Percentiles rank a stretch among this genome's conserved stretches.
These are phyloP conservation scores for Rhea pennata DNA, from an alignment of 2,113 vertebrate genomes.

Conservation along the genomic window DNA sequence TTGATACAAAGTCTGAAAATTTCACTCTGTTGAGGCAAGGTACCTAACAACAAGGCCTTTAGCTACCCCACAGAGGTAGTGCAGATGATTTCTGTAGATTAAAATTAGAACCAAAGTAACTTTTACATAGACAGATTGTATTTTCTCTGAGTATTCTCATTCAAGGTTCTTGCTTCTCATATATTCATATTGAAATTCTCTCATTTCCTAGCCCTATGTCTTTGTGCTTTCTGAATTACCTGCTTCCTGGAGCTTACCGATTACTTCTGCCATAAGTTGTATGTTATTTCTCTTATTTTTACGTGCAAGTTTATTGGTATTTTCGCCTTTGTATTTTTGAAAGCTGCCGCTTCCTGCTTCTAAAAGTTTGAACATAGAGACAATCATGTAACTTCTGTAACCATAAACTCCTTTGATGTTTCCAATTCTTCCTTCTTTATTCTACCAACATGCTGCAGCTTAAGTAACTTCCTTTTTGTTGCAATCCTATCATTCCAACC, in stretches of 20 bases:
- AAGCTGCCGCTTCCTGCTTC: not conserved
- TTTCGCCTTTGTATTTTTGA: not conserved
- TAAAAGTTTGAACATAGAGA: not conserved
- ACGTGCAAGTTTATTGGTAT: not conserved
- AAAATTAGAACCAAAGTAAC: not conserved
- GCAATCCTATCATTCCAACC: not conserved
- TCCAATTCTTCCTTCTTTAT: not conserved
- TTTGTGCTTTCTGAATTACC: not conserved
- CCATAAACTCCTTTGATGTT: not conserved
- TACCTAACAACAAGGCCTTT: not conserved
- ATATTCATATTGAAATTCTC: not conserved
- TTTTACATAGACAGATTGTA: not conserved
- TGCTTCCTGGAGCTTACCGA: not conserved
- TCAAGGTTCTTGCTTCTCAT: not conserved
- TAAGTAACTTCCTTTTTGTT: not conserved
- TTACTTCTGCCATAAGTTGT: not conserved
- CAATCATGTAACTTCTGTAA: not conserved
- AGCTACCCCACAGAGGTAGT: not conserved
- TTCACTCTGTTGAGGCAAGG: not conserved
- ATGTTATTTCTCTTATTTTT: not conserved
- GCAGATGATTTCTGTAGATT: not conserved
- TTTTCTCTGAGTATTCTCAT: not conserved
- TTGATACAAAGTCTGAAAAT: not conserved
- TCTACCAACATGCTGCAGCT: not conserved
- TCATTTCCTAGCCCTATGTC: not conserved